Conservation (phyloP, 53 echinoderm and acorn worm genomes). For the Actinopyga echinites region DNA sequence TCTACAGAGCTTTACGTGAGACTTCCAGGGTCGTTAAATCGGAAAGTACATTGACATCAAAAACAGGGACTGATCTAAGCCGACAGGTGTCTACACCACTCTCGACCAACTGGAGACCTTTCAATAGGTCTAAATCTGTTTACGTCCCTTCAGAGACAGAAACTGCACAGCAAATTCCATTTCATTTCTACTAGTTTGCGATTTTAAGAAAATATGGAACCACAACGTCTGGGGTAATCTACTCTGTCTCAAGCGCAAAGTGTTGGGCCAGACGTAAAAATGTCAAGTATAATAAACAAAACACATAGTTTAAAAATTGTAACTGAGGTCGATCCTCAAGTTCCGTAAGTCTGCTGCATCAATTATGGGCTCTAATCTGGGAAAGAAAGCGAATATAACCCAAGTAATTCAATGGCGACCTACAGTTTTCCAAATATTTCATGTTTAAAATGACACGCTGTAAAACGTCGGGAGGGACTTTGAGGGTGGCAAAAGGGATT, state of each 20-base stretch:
- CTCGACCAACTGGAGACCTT: slow-evolving; percentile 17
- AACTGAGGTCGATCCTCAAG: no score
- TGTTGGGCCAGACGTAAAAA: slow-evolving; percentile 2
- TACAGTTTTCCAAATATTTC: no score
- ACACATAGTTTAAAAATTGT: neutral
- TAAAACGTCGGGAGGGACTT: no score
- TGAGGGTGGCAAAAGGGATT: no score
- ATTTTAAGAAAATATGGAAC: neutral
- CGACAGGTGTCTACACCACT: slow-evolving; percentile 20
- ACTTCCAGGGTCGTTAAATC: no score
- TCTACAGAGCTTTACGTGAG: no score
- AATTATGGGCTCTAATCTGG: no score
- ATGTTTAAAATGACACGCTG: no score
- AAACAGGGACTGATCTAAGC: neutral
- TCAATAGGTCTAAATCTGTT: neutral
- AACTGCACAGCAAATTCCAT: neutral
- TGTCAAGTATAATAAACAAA: neutral
- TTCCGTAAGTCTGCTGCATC: no score
- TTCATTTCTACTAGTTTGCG: neutral
- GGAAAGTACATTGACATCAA: slow-evolving; percentile 8
- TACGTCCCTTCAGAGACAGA: slow-evolving; percentile 2
- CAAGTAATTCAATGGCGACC: no score
- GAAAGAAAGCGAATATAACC: no score
- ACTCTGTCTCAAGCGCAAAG: neutral
- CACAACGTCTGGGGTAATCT: neutral